Percentiles rank a stretch among this genome's conserved stretches.
phyloP scores from a whole-genome alignment of 2,888 invertebrate species.

The Macrophya alboannulata region DNA sequence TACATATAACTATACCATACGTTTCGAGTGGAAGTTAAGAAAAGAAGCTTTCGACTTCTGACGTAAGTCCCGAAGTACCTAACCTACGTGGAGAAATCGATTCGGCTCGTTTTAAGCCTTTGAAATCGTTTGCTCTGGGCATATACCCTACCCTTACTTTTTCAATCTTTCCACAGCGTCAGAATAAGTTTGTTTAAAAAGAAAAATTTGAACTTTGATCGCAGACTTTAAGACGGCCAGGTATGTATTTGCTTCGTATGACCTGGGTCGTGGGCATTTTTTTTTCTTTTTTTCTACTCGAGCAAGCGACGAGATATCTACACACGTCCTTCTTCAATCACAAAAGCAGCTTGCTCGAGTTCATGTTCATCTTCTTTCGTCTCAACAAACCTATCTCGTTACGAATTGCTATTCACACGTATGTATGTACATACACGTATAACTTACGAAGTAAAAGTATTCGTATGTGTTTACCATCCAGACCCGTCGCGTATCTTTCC shows the following conservation, averaged over 20 bases:
- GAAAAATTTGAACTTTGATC: neutral
- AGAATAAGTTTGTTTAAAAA: neutral
- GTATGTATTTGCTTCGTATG: neutral
- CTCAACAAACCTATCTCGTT: conserved; percentile 34
- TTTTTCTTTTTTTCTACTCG: neutral
- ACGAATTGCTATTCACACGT: conserved; percentile 25
- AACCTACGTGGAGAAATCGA: neutral
- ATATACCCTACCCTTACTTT: conserved; percentile 11
- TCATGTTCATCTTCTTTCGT: conserved; percentile 18
- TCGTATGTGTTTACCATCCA: conserved; percentile 20
- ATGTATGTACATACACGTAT: neutral
- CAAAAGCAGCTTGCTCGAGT: conserved; percentile 4
- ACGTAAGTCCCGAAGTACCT: neutral
- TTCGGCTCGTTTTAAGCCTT: neutral
- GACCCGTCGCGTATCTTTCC: conserved; percentile 38
- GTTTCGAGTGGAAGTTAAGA: conserved; percentile 43
- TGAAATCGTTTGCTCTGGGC: conserved; percentile 11
- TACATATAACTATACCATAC: neutral
- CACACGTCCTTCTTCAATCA: neutral
- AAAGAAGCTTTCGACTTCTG: conserved; percentile 29
- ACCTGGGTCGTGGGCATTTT: neutral
- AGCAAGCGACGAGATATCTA: neutral
- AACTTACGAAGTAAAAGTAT: neutral
- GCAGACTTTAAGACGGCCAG: neutral
- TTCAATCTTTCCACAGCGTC: neutral